Evolutionary conservation across 30 jellyfish, hydroid and myxozoan genomes (phyloP), one percentile per base, ranked within the genome.

Genomic region (Nemopilema nomurai): DNA sequence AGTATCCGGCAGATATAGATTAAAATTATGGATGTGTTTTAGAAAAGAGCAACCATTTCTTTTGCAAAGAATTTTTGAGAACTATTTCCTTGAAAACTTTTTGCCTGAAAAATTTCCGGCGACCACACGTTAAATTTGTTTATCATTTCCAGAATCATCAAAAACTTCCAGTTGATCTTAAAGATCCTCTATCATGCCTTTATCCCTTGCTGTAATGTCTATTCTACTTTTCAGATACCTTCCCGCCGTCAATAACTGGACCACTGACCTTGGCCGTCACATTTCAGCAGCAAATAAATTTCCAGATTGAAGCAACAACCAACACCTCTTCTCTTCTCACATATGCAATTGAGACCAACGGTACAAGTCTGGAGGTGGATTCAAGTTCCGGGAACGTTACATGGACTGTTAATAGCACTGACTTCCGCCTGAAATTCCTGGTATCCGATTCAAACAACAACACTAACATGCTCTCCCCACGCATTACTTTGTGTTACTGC

Each of bases 211-310:
- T n/a, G n/a, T 41, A n/a, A 4, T 80, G 74, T 29, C 21, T 70
- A 33, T 24, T 71, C 27, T 82, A 18, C 33, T 49, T 84, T 72
- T 8, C 76, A 85, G 94, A 71, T 29, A 27, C 66, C 18, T 32
- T 32, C 30, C 94, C 94, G 0, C 94, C 94, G 24, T 8, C 53
- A 16, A 64, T 85, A n/a, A 20, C 81, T 63, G 94, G 89, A 19
- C 94, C 88, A 26, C 18, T 82, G 16, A 33, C 83, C 3, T 53
- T 85, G 29, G 22, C 28, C 7, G 94, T 85, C 23, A 51, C 71
- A n/a, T 76, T 70, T 53, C 49, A 29, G 13, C 49, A 76, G 66
- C 26, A 19, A 0, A 26, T 28, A 51, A 74, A 49, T 28, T 76
- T 85, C 89, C 86, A 64, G 25, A 85, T 85, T 64, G 68, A 21